phyloP scores from a whole-genome alignment of 2,797 vertebrate species.

The Acanthopagrus latus region DNA sequence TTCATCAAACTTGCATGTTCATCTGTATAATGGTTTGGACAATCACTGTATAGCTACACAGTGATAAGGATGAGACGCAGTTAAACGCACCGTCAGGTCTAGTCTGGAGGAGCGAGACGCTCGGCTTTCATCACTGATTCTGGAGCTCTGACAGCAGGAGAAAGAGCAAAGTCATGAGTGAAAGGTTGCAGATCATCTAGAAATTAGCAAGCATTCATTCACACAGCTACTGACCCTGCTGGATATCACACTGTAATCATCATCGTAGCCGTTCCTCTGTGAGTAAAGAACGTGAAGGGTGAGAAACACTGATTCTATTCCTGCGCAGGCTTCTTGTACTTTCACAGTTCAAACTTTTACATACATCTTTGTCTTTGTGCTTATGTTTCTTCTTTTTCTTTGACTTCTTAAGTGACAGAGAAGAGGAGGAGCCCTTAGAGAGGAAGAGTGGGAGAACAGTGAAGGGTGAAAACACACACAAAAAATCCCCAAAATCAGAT shows the following conservation, averaged over 20 bases:
- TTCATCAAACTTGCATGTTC: neutral
- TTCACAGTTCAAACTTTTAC: constrained; percentile 49
- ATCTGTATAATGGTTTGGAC: neutral
- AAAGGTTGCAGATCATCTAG: neutral
- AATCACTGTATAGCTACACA: neutral
- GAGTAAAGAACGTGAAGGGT: constrained; percentile 50
- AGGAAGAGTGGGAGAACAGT: constrained; percentile 22
- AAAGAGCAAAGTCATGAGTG: constrained; percentile 27
- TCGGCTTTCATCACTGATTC: constrained; percentile 74
- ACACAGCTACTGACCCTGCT: constrained; percentile 88
- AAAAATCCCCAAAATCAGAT: neutral
- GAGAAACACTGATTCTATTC: constrained; percentile 14
- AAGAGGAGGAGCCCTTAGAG: constrained; percentile 72
- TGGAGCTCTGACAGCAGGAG: constrained; percentile 68
- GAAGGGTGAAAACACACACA: neutral
- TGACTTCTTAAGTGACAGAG: constrained; percentile 74
- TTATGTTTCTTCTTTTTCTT: constrained; percentile 87
- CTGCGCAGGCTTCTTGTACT: neutral
- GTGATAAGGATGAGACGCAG: neutral
- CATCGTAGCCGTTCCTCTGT: constrained; percentile 90
- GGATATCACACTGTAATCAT: constrained; percentile 86
- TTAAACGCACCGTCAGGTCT: constrained; percentile 67
- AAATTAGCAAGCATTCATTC: neutral
- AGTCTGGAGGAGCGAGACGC: constrained; percentile 66
- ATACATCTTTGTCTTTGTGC: constrained; percentile 78